Evolutionary conservation across 2,113 vertebrate genomes (phyloP), one percentile per base, ranked within the genome.

Genomic region (Paedocypris sp.): DNA sequence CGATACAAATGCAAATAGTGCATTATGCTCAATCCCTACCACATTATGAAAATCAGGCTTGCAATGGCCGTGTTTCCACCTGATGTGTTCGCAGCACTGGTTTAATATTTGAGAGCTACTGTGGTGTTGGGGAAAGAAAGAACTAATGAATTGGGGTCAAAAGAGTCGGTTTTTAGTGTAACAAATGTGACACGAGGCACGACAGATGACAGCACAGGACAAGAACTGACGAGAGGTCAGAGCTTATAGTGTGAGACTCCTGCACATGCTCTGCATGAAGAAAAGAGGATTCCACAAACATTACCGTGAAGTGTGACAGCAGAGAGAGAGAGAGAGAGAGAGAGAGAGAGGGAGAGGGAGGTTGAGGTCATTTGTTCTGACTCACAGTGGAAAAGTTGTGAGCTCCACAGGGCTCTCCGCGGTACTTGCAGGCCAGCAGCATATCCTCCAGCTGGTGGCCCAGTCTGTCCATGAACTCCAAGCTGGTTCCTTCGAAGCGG

Each of bases 311-410:
- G 28, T n/a, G n/a, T n/a, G 57, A 35, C 33, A 22, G 33, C 5
- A 59, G 10, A 13, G 18, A 42, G 6, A 50, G 23, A 18, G 22
- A 15, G 1, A 32, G 8, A 36, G 4, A n/a, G 12, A 38, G 39
- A 41, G 15, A 47, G n/a, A 25, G 5, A 33, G 15, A 59, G 52
- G 39, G 16, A 31, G 12, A 43, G 22, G 13, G n/a, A 11, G 22
- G 25, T 36, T 15, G 20, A 41, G 29, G 15, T 22, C 26, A 11
- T 43, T n/a, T 28, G 3, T n/a, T 16, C 2, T 83, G 48, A 97
- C 95, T 98, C 85, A 98, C 93, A 23, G 92, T 88, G 29, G 94
- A 91, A 90, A 98, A 98, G 89, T 98, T 97, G 77, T 96, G 92
- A 9, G 92, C 87, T 1, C 93, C 91, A 54, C 94, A 98, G 36